These are phyloP conservation scores for Pantherophis alleghaniensis DNA, from an alignment of 2,797 vertebrate species.

Conservation along the genomic window DNA sequence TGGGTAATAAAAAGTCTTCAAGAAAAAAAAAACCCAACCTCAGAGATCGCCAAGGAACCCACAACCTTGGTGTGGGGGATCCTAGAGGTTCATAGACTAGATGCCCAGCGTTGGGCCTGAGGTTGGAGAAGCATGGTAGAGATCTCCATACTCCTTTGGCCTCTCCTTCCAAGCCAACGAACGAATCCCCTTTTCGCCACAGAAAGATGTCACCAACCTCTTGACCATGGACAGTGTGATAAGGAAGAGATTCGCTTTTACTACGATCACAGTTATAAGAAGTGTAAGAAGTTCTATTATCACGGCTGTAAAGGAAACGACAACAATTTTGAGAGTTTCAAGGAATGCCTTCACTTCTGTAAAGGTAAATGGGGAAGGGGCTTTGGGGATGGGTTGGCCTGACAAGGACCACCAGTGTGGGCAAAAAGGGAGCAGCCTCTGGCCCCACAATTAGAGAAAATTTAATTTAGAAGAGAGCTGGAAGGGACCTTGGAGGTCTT, in stretches of 20 bases:
- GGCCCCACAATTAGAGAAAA: not conserved
- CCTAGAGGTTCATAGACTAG: not conserved
- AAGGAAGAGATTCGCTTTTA: accelerated
- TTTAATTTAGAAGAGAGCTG: not conserved
- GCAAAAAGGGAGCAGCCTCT: not conserved
- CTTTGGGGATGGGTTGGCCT: not conserved
- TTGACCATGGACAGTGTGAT: accelerated
- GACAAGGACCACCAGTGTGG: not conserved
- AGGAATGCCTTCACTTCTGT: not conserved
- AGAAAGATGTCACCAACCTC: not conserved
- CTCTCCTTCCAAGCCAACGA: not conserved
- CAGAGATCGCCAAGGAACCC: no score
- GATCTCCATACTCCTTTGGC: not conserved
- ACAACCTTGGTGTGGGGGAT: no score
- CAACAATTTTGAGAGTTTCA: not conserved
- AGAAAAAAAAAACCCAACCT: no score
- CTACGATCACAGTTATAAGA: not conserved
- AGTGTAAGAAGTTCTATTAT: not conserved
- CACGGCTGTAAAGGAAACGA: not conserved
- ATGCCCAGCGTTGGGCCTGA: not conserved
- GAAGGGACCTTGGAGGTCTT: no score
- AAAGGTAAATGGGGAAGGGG: not conserved
- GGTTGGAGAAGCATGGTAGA: not conserved
- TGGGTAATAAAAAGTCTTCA: no score
- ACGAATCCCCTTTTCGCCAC: not conserved